Evolutionary conservation across 2,888 invertebrate genomes (phyloP).

Genomic region (Mactromeris polynyma): DNA sequence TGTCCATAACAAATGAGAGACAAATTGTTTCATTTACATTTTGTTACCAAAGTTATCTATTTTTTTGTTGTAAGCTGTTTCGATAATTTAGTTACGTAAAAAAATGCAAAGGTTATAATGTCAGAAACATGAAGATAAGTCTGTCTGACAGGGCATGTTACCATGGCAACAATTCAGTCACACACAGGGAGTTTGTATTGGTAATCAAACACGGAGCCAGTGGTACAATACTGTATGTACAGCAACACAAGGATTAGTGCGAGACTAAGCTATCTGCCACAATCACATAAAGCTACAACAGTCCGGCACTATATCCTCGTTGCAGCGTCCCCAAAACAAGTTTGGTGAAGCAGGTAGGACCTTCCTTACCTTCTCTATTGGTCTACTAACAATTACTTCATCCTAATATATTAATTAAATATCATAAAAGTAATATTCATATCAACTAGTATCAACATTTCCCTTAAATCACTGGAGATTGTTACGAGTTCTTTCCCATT

Average conservation of each 20-base stretch:
- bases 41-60: too few species aligned
- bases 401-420: slow-evolving; percentile 22
- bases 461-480: too few species aligned
- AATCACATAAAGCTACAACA: not conserved
- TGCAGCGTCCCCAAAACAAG: slow-evolving; percentile 4
- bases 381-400: slow-evolving; percentile 35
- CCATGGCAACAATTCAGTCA: not conserved
- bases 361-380: slow-evolving; percentile 43
- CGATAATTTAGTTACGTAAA: not conserved
- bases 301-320: not conserved
- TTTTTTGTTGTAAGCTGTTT: not conserved
- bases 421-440: not conserved
- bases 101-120: not conserved
- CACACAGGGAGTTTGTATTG: not conserved
- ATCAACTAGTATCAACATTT: too few species aligned
- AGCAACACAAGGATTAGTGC: slow-evolving; percentile 6
- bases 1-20: not conserved
- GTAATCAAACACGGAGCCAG: not conserved
- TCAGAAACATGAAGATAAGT: not conserved
- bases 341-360: slow-evolving; percentile 15
- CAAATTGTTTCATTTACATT: not conserved
- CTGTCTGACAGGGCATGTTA: not conserved
- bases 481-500: too few species aligned
- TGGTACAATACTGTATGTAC: not conserved
- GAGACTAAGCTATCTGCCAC: not conserved